Evolutionary conservation across 2,797 vertebrate species (phyloP).

Genomic region (Thaleichthys pacificus): DNA sequence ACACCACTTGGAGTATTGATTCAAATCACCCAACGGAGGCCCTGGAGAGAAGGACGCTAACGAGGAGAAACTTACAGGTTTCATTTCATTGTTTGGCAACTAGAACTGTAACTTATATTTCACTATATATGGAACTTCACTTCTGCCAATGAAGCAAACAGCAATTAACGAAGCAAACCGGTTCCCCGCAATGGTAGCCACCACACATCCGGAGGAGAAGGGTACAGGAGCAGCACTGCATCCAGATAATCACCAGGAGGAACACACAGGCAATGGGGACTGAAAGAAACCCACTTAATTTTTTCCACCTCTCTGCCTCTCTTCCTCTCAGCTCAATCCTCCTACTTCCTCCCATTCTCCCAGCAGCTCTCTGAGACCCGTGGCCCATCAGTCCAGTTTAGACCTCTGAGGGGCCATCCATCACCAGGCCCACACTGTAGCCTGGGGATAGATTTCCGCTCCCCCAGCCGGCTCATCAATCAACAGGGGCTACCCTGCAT

Average conservation of each 20-base stretch:
- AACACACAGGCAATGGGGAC: too few relatives aligned
- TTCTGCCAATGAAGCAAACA: neutral
- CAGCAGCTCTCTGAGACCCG: constrained; percentile 46
- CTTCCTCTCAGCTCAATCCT: constrained; percentile 19
- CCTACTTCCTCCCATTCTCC: constrained; percentile 39
- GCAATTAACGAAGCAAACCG: too few relatives aligned
- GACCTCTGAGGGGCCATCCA: constrained; percentile 72
- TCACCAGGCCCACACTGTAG: constrained; percentile 65
- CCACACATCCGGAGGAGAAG: constrained; percentile 1
- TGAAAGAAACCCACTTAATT: neutral
- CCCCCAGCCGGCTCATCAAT: constrained; percentile 73
- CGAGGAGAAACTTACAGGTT: neutral
- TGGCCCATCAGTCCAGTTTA: constrained; percentile 71
- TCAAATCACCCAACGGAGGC: neutral
- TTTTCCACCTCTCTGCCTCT: constrained; percentile 7
- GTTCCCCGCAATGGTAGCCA: too few relatives aligned
- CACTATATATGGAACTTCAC: neutral
- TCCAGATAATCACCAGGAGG: constrained; percentile 5
- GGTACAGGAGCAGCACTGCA: neutral
- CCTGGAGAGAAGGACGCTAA: too few relatives aligned
- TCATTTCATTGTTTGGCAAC: constrained; percentile 5
- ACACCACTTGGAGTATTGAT: neutral
- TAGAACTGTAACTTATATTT: constrained; percentile 8
- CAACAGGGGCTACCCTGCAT: constrained; percentile 68
- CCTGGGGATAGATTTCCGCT: constrained; percentile 76